Evolutionary conservation across 1,140 invertebrate species (phyloP).

Genomic region (Venturia canescens): DNA sequence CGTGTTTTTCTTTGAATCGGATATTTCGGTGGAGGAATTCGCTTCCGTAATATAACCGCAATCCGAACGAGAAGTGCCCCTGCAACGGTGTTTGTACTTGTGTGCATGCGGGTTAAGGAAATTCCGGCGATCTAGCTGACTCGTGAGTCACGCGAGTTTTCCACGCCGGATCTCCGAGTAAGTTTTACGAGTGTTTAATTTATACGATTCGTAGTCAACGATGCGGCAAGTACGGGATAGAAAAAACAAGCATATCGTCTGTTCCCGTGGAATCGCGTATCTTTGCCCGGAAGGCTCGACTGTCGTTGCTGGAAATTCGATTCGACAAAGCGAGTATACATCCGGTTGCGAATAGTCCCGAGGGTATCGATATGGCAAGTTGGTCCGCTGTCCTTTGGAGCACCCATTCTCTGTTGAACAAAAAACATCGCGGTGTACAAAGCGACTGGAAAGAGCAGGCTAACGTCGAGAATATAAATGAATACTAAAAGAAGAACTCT

Average conservation of each 20-base stretch:
- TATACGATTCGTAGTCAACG: slow-evolving; percentile 47
- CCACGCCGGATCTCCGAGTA: slow-evolving; percentile 38
- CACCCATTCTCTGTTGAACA: not conserved
- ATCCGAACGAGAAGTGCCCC: too few species aligned
- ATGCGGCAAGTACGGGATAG: slow-evolving; percentile 5
- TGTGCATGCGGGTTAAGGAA: too few species aligned
- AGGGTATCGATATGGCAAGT: slow-evolving; percentile 29
- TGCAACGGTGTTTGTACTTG: too few species aligned
- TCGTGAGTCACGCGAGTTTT: slow-evolving; percentile 27
- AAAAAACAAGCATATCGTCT: slow-evolving; percentile 3
- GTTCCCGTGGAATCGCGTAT: not conserved
- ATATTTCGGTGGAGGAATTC: too few species aligned
- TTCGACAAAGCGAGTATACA: slow-evolving; percentile 27
- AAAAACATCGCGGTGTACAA: not conserved
- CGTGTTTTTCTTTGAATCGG: too few species aligned
- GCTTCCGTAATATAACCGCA: too few species aligned
- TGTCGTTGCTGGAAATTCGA: slow-evolving; percentile 26
- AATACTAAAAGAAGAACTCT: not conserved
- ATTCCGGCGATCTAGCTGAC: not conserved
- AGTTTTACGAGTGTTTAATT: slow-evolving; percentile 51
- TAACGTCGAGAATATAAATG: slow-evolving; percentile 29
- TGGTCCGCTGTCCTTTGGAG: not conserved
- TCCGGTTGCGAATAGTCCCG: slow-evolving; percentile 22
- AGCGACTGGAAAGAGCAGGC: slow-evolving; percentile 6
- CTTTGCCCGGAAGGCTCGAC: slow-evolving; percentile 1